These are phyloP conservation scores for Xestobium rufovillosum DNA, from an alignment of 2,888 invertebrate genomes.

Conservation along the genomic window DNA sequence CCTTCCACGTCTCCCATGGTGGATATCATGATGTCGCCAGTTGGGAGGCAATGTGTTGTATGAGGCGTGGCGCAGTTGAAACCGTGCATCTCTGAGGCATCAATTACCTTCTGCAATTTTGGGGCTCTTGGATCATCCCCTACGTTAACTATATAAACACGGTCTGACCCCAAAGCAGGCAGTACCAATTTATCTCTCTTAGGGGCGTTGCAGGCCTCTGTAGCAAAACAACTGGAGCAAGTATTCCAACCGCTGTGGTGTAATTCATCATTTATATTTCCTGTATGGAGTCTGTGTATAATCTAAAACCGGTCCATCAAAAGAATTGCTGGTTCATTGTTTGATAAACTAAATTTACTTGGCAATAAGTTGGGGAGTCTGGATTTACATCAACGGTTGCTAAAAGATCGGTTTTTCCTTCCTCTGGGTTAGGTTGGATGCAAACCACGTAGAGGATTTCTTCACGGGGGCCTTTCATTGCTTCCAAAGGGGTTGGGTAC, in stretches of 20 bases:
- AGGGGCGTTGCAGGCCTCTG: slow-evolving; percentile 41
- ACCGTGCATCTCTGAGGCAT: slow-evolving; percentile 68
- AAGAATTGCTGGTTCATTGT: not conserved
- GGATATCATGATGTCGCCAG: slow-evolving; percentile 92
- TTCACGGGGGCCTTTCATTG: slow-evolving; percentile 79
- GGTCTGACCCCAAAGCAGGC: slow-evolving; percentile 72
- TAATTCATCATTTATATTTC: slow-evolving; percentile 73
- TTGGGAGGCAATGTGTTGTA: slow-evolving; percentile 87
- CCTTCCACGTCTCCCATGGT: slow-evolving; percentile 86
- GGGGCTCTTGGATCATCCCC: slow-evolving; percentile 67
- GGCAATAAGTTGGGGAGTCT: slow-evolving; percentile 69
- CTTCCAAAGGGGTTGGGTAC: slow-evolving; percentile 71
- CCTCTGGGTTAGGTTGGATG: slow-evolving; percentile 61
- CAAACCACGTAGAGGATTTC: slow-evolving; percentile 85
- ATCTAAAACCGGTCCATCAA: slow-evolving; percentile 53
- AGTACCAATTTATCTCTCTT: slow-evolving; percentile 73
- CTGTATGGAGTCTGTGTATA: slow-evolving; percentile 76
- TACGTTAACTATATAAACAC: slow-evolving; percentile 79
- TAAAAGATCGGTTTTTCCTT: slow-evolving; percentile 74
- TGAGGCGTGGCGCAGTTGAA: slow-evolving; percentile 81
- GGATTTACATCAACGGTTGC: slow-evolving; percentile 91
- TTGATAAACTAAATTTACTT: slow-evolving; percentile 49
- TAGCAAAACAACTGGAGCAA: slow-evolving; percentile 80
- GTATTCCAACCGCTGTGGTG: slow-evolving; percentile 98
- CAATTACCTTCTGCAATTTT: slow-evolving; percentile 69